Conservation (phyloP, 2,113 vertebrate genomes). For the Coptodon bakossiorum region DNA sequence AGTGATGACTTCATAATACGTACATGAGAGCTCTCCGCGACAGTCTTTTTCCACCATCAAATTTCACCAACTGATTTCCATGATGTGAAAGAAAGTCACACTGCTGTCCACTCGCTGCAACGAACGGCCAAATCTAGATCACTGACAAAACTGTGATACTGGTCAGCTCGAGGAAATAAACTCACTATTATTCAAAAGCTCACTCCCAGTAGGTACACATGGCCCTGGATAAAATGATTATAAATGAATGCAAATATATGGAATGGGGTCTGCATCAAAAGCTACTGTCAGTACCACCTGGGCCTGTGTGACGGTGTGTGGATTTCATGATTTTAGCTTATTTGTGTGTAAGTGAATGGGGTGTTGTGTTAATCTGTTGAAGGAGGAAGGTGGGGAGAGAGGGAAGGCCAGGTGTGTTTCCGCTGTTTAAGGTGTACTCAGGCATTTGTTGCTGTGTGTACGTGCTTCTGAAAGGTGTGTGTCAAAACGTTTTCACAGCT, state of each 20-base stretch:
- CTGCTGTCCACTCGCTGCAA: background rate
- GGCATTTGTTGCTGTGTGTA: background rate
- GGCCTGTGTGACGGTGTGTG: background rate
- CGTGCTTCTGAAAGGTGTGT: background rate
- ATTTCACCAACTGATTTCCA: background rate
- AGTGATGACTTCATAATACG: background rate
- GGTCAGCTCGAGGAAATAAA: background rate
- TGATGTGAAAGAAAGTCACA: background rate
- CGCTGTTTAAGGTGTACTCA: background rate
- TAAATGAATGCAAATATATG: constrained; percentile 65
- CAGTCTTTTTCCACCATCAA: background rate
- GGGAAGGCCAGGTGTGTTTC: background rate
- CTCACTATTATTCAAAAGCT: constrained; percentile 5
- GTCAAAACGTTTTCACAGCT: constrained; percentile 6
- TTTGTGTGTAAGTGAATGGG: background rate
- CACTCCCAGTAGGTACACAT: constrained; percentile 5
- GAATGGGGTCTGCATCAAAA: constrained; percentile 57
- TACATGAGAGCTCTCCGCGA: background rate
- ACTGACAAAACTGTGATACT: background rate
- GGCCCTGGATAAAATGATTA: constrained; percentile 38
- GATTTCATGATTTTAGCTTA: constrained; percentile 3
- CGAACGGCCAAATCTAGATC: background rate
- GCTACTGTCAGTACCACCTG: constrained; percentile 28
- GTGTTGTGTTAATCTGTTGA: background rate
- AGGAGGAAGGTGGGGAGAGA: background rate